Evolutionary conservation across 2,797 vertebrate genomes (phyloP), one percentile per base, ranked within the genome.

Genomic region (Taenioides sp.): DNA sequence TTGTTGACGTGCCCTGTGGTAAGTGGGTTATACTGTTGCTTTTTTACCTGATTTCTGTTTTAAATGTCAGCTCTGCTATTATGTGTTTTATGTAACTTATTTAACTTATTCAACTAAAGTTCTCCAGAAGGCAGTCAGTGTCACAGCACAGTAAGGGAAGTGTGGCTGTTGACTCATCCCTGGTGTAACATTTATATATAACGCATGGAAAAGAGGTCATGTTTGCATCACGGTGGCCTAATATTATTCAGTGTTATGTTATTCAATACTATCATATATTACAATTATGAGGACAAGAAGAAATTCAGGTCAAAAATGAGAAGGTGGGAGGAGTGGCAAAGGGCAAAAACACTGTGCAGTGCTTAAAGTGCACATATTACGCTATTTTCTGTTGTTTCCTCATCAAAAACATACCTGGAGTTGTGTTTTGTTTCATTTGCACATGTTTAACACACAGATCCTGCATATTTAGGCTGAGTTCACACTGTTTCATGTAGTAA

Each of bases 11-110:
- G 63, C 31, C 62, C 63, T 43, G 31, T 50, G 20, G 37, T 72
- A 67, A 71, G 49, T 20, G 1, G 23, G 57, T 57, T 62, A 37
- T 10, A 59, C 49, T 73, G 55, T 67, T 71, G 23, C 43, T 23
- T 72, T 58, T 10, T 66, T 63, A 58, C 70, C 25, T 68, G 25
- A 66, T 66, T 66, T 66, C 61, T 64, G 12, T 43, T 43, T 66
- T 50, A 52, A 65, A 52, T 52, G 65, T 66, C 65, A 66, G 2
- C 7, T 52, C 18, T 25, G 43, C 23, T 14, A 27, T 18, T 17
- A 50, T 52, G 17, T 25, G 49, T 66, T 66, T 66, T 52, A 66
- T 7, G 27, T 66, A 31, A 31, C 27, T 47, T 47, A 47, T 47
- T 47, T 16, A 47, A 47, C 43, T 14, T 66, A 66, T 66, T 52